Conservation (phyloP, 2,888 invertebrate genomes). For the Dichetophora obliterata region DNA sequence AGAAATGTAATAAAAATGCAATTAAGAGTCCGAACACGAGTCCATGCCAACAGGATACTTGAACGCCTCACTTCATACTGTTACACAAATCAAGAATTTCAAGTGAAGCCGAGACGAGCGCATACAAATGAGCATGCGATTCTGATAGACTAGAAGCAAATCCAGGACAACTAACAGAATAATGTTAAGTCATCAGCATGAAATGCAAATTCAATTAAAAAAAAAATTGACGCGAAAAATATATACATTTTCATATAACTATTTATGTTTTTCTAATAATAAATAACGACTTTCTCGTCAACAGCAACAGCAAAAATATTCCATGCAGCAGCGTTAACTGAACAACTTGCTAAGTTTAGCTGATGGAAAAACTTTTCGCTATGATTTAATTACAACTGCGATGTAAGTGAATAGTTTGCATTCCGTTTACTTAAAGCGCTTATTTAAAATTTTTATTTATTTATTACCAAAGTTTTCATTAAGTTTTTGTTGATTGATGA, state of each 20-base stretch:
- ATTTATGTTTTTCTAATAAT: too few relatives aligned
- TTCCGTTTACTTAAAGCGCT: too few relatives aligned
- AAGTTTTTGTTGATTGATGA: too few relatives aligned
- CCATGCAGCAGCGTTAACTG: not conserved
- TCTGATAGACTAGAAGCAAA: not conserved
- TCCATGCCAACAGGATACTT: not conserved
- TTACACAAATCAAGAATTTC: not conserved
- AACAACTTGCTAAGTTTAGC: not conserved
- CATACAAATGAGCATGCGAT: too few relatives aligned
- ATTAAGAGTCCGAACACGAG: not conserved
- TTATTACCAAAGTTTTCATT: too few relatives aligned
- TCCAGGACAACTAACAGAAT: not conserved
- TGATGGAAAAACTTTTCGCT: slow-evolving; percentile 3
- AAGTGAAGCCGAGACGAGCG: not conserved
- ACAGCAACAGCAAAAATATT: too few relatives aligned
- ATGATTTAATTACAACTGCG: too few relatives aligned
- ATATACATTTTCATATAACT: too few relatives aligned
- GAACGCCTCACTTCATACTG: slow-evolving; percentile 17
- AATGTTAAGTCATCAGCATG: not conserved
- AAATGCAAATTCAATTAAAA: slow-evolving; percentile 20
- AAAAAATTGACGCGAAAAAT: too few relatives aligned
- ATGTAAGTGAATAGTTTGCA: too few relatives aligned
- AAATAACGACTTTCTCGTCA: too few relatives aligned
- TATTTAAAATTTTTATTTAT: too few relatives aligned
- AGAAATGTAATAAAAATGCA: slow-evolving; percentile 11